Base-by-base conservation (phyloP, 2,113 vertebrate genomes). In the Telmatochromis brichardi region DNA sequence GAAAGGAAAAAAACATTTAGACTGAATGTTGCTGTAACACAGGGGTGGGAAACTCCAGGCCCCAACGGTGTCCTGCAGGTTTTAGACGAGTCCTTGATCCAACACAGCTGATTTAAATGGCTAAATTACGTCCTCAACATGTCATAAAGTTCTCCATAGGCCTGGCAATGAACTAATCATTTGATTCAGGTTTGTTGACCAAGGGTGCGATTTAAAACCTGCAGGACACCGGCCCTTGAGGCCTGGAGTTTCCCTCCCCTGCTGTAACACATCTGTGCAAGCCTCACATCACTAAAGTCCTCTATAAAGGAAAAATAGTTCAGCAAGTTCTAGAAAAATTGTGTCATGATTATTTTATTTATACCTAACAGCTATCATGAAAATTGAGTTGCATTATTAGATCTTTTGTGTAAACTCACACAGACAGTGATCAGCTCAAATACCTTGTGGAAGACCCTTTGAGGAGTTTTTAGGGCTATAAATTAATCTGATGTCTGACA, bases 201-300 rank as follows among this genome's bases (percentile, higher is more conserved):
- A 10, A 63, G 28, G 15, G 58, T 35, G 28, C 15, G 0, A 35
- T 63, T 2, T 65, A 35, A 65, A 12, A 35, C 31, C 31, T n/a
- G 60, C 31, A 35, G 9, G 58, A 35, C 31, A 63, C 6, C 3
- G 0, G 17, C 1, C 60, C 1, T 35, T 35, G 17, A 63, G 17
- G 17, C 31, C 60, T 7, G 31, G 60, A 65, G 31, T 65, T 65
- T 0, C 60, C 60, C 31, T 0, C 31, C 17, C 4, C 4, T 58
- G 31, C 6, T 53, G 19, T 53, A 80, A 50, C 23, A 76, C 15
- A 50, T 50, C 42, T 76, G 13, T 76, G 23, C 14, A 76, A 47
- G 2, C 23, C 9, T 47, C 68, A 47, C 68, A 76, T 28, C 68
- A 2, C 40, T 76, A 47, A 76, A 28, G 1, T 47, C 40, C 2